Evolutionary conservation across 1,140 invertebrate genomes (phyloP), one percentile per base, ranked within the genome.

Genomic region (Brachionus angularis): DNA sequence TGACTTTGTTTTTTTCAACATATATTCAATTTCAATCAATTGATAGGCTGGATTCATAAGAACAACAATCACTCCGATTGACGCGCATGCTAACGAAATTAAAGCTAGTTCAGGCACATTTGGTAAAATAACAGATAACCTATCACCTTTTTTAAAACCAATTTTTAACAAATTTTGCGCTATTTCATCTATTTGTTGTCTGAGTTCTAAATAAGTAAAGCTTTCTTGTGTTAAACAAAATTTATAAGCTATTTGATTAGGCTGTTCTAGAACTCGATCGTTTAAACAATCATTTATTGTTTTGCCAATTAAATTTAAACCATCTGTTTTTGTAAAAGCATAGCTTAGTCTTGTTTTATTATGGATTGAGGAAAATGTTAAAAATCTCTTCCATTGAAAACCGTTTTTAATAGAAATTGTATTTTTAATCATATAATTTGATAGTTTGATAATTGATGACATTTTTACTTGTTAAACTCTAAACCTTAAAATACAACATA

Each of bases 21-120:
- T 70, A 29, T 39, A 53, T n/a, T 71, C 46, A 1, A 71, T 25
- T 44, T 71, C 67, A 10, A 53, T 8, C 29, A 12, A 23, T 16
- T 50, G 46, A 18, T 71, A 71, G 21, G 67, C 67, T 12, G 67
- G 67, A 34, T 71, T 71, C 47, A 71, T 39, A 16, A 52, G 12
- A 36, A 36, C 67, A 1, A 44, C 18, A 29, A 71, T 52, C 16
- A 71, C 47, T 0, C 67, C 67, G 1, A 71, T 71, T 8, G 33
- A 46, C 18, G 67, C 47, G 23, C 47, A 50, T 16, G 67, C 67
- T 8, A 71, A 8, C 12, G 50, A 34, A 23, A 39, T 52, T 8
- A 50, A 3, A 16, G 44, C 42, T 23, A 50, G 31, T 34, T 70
- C 67, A 10, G 50, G 12, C 18, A 46, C 34, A 42, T 70, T 70